A percentile compares a stretch with the other conserved stretches of the same genome.
phyloP scores from a whole-genome alignment of 2,113 vertebrate genomes.

The Oryzias melastigma region DNA sequence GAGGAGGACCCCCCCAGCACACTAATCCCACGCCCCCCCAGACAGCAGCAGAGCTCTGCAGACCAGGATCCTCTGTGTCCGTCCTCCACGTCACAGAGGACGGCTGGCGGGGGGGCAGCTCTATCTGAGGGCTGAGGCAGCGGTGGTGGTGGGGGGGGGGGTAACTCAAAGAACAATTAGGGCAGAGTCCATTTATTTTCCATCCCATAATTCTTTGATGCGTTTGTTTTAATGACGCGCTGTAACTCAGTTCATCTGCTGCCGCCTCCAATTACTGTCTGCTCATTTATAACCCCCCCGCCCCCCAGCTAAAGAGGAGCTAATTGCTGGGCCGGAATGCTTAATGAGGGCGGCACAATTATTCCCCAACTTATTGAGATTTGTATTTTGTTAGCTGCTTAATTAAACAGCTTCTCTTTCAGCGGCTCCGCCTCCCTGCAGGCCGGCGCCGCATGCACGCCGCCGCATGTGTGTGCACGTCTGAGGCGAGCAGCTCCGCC shows the following conservation, averaged over 20 bases:
- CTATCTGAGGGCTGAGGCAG: not conserved
- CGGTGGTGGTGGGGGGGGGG: too few species aligned
- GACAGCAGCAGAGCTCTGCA: too few species aligned
- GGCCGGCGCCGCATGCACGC: too few species aligned
- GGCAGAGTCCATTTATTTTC: slow-evolving; percentile 64
- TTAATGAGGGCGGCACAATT: slow-evolving; percentile 77
- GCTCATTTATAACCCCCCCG: slow-evolving; percentile 70
- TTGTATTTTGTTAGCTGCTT: slow-evolving; percentile 75
- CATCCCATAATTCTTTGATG: slow-evolving; percentile 65
- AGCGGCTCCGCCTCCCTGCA: slow-evolving; percentile 51
- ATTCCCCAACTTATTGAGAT: slow-evolving; percentile 70
- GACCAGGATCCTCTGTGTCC: too few species aligned
- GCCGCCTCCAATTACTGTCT: slow-evolving; percentile 72
- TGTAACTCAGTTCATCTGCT: slow-evolving; percentile 74
- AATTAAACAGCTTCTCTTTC: slow-evolving; percentile 65
- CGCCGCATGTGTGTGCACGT: too few species aligned
- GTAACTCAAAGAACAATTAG: slow-evolving; percentile 62
- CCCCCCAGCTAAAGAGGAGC: slow-evolving; percentile 57
- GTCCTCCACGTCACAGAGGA: too few species aligned
- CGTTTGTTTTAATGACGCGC: slow-evolving; percentile 78
- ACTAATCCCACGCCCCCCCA: slow-evolving; percentile 60
- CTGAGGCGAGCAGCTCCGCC: not conserved
- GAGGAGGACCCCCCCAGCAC: slow-evolving; percentile 47
- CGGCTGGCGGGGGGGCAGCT: not conserved
- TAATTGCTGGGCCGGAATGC: slow-evolving; percentile 72